Conservation (phyloP, 1,140 invertebrate species). For the Platyscapa corneri region DNA sequence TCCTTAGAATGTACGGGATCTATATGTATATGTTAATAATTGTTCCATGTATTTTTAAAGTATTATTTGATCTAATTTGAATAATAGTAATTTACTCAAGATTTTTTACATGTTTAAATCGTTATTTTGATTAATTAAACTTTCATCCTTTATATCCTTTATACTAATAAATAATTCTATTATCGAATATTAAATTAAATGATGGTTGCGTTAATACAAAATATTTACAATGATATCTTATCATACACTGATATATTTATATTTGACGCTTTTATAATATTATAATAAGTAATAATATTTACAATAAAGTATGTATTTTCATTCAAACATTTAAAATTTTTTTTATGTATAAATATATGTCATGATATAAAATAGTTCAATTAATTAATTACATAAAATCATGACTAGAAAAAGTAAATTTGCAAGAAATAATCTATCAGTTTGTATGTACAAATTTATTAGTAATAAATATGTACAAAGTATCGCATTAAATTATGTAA, state of each 20-base stretch:
- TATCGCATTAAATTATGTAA: conserved; percentile 35
- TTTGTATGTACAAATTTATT: conserved; percentile 29
- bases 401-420: conserved; percentile 8
- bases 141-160: neutral
- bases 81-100: neutral
- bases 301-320: neutral
- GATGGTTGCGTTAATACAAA: neutral
- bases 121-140: neutral
- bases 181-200: neutral
- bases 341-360: neutral
- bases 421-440: neutral
- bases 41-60: too few species aligned
- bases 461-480: conserved; percentile 46
- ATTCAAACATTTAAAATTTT: neutral
- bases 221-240: neutral
- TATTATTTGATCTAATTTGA: neutral
- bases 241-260: neutral
- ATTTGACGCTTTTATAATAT: neutral
- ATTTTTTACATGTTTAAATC: neutral
- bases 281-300: conserved; percentile 27
- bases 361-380: conserved; percentile 27
- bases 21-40: too few species aligned
- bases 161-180: neutral
- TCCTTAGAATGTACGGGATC: too few species aligned
- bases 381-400: neutral